Evolutionary conservation across 2,888 invertebrate species (phyloP).

Genomic region (Andrena praecox): DNA sequence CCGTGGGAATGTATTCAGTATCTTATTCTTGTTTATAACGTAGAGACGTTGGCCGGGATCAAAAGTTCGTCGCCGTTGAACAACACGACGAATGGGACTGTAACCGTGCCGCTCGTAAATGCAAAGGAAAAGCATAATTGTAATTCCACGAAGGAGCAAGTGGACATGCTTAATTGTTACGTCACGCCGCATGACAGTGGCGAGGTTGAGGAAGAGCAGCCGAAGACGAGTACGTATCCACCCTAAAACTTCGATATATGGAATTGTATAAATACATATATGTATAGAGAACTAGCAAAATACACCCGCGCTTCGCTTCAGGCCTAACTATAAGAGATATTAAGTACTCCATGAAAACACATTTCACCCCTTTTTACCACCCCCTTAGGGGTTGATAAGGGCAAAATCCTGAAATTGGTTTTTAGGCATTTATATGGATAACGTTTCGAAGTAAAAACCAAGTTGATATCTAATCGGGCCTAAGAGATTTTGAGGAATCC

Average conservation of each 20-base stretch:
- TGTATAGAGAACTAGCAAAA: too few relatives aligned
- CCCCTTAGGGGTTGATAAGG: too few relatives aligned
- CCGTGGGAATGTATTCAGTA: slow-evolving; percentile 9
- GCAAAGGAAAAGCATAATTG: slow-evolving; percentile 25
- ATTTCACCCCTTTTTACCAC: too few relatives aligned
- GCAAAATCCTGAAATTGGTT: too few relatives aligned
- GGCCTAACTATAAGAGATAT: too few relatives aligned
- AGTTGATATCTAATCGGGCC: too few relatives aligned
- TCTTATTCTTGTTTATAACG: slow-evolving; percentile 4
- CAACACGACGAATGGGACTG: not conserved
- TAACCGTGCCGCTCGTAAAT: not conserved
- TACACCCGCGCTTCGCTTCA: too few relatives aligned
- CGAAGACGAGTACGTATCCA: not conserved
- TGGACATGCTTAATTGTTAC: slow-evolving; percentile 35
- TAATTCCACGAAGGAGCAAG: slow-evolving; percentile 28
- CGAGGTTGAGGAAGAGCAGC: not conserved
- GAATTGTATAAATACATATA: too few relatives aligned
- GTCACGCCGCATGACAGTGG: slow-evolving; percentile 36
- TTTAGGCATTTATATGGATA: too few relatives aligned
- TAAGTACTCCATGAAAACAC: too few relatives aligned
- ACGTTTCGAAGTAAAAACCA: too few relatives aligned
- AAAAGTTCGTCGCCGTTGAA: not conserved
- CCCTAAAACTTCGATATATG: not conserved
- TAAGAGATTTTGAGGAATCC: too few relatives aligned
- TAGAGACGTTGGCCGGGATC: not conserved